Evolutionary conservation across 2,797 vertebrate species (phyloP), one percentile per base, ranked within the genome.

Genomic region (Enteromius afrohamiltoni): DNA sequence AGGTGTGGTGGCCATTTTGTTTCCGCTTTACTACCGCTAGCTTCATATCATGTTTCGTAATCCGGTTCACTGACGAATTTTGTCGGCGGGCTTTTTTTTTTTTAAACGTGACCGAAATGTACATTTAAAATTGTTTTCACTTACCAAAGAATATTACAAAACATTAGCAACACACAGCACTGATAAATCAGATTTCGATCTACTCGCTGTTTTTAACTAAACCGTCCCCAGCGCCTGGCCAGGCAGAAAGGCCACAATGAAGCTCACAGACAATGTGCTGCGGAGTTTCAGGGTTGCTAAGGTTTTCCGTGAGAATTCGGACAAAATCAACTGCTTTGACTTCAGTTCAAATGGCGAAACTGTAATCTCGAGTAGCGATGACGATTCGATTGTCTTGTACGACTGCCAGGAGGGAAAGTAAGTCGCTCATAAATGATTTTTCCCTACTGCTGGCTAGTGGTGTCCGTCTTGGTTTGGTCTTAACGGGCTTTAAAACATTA

Each of bases 371-470:
- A 99, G 98, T 93, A 99, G 98, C 90, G 98, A 99, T 88, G 98
- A 99, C 71, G 98, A 99, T 86, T 99, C 98, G 37, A 94, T 99
- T 87, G 98, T 99, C 70, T 91, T 99, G 37, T 99, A 99, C 77
- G 98, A 99, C 92, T 99, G 98, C 92, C 98, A 99, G 89, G 98
- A 99, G 94, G 98, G 98, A 90, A 99, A 99, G 98, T 99, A 95
- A 97, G 98, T 85, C 3, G 6, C 4, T 14, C 10, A 3, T 47
- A 16, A 42, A 37, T n/a, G 49, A 23, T 55, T 64, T 42, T 9
- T 9, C 0, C 4, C 0, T 62, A 17, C 13, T 17, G 14, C 40
- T 71, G 40, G 7, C 45, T 40, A 10, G 40, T 42, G 13, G 3
- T 73, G 40, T 62, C 19, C 29, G 29, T n/a, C 8, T 31, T 31